Percentiles rank a stretch among this genome's conserved stretches.
Evolutionary conservation across 2,888 invertebrate species (phyloP).

Genomic region (Tipula helvola): DNA sequence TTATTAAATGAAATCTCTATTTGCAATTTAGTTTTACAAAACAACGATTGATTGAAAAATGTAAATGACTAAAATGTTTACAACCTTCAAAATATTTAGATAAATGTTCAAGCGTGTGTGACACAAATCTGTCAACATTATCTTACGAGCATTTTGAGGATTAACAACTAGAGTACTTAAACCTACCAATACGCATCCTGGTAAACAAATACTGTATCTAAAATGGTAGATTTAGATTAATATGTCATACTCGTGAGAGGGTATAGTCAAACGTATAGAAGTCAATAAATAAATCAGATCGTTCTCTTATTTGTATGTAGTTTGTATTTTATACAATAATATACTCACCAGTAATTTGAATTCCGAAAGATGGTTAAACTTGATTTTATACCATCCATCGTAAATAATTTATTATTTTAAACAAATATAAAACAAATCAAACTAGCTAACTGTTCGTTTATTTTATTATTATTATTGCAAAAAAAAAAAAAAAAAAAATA

Average conservation of each 20-base stretch:
- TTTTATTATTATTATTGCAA: neutral
- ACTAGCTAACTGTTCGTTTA: neutral
- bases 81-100: too few relatives aligned
- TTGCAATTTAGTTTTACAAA: neutral
- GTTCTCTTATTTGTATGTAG: neutral
- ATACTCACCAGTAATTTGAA: neutral
- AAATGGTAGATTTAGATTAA: neutral
- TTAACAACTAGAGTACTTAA: neutral
- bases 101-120: neutral
- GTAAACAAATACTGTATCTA: neutral
- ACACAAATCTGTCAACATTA: neutral
- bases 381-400: neutral
- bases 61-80: neutral
- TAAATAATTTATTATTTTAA: neutral
- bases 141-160: neutral
- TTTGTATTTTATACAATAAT: neutral
- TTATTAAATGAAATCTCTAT: neutral
- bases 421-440: neutral
- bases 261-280: neutral
- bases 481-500: neutral
- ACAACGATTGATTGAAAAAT: neutral
- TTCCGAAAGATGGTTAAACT: neutral
- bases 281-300: neutral
- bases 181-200: neutral
- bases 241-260: neutral